Conservation (phyloP, 2,113 vertebrate genomes). For the Brachyhypopomus occidentalis region DNA sequence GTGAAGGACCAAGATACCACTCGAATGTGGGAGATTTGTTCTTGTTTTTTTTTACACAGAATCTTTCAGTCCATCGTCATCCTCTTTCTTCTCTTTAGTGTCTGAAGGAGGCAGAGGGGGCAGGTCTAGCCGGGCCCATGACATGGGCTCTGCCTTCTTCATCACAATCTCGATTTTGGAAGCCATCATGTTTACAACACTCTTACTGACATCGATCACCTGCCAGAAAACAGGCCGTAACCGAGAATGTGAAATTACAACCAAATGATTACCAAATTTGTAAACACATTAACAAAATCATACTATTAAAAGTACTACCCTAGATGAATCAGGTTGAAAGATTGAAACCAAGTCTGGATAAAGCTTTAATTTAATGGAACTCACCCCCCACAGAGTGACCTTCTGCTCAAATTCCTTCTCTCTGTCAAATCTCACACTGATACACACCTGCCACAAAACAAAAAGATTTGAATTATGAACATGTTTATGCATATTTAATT, state of each 20-base stretch:
- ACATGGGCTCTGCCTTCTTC: conserved; percentile 90
- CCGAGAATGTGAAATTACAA: too few species aligned
- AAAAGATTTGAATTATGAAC: too few species aligned
- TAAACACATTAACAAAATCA: too few species aligned
- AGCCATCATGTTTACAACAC: conserved; percentile 88
- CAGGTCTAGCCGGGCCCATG: conserved; percentile 90
- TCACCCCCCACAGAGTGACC: conserved; percentile 94
- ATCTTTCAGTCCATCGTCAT: conserved; percentile 16
- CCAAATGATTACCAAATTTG: too few species aligned
- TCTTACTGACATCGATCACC: conserved; percentile 91
- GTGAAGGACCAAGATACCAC: too few species aligned
- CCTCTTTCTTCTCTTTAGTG: conserved; percentile 63
- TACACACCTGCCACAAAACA: conserved; percentile 79
- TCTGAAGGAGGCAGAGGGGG: conserved; percentile 68
- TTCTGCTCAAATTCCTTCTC: conserved; percentile 91
- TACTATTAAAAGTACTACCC: too few species aligned
- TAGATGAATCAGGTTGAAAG: too few species aligned
- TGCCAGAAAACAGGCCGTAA: conserved; percentile 54
- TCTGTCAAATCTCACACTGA: conserved; percentile 90
- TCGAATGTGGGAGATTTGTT: too few species aligned
- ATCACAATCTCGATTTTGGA: conserved; percentile 90
- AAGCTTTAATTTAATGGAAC: conserved; percentile 56
- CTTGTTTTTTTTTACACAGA: not conserved
- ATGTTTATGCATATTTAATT: too few species aligned
- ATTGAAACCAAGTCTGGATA: too few species aligned